Evolutionary conservation across 2,888 invertebrate genomes (phyloP), one percentile per base, ranked within the genome.

Genomic region (Pachliopta kotzebuea): DNA sequence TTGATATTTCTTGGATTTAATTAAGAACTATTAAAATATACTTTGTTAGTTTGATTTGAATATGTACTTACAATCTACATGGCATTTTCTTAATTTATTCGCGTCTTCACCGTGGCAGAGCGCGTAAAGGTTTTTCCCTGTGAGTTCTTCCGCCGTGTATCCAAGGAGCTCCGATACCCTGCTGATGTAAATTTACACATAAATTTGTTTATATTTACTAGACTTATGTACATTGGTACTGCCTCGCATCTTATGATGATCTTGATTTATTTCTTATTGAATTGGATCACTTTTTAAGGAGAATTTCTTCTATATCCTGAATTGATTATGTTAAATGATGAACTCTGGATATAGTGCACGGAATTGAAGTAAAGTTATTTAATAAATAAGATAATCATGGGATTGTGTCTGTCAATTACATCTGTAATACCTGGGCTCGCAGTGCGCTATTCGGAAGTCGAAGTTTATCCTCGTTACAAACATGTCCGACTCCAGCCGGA

Each of bases 51-150:
- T 2, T n/a, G 6, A 14, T 45, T n/a, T 45, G 17, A 18, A 45
- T 18, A 45, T 49, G 7, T 58, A 96, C 98, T 97, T 94, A 99
- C 98, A 93, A 93, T 99, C 98, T 85, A 96, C 94, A 87, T 99
- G 99, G 84, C 97, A 96, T 93, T 98, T 98, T 77, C 98, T 94
- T 81, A 99, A 94, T 88, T 96, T 97, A 86, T 96, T 96, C 65
- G 98, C 97, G 85, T 99, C 99, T 87, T 98, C 98, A 50, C 98
- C 98, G 85, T 99, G 98, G 87, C 98, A 98, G 75, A 98, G 93
- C 53, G 97, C 95, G 89, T 99, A 99, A 70, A 99, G 93, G 86
- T 98, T 98, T 89, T 96, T 96, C 72, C 98, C 98, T 71, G 97
- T 97, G 71, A 99, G 88, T 88, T 99, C 98, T 75, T 99, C 99